Conservation (phyloP, 2,888 invertebrate species). For the Imbricaverruca yamaguchii region DNA sequence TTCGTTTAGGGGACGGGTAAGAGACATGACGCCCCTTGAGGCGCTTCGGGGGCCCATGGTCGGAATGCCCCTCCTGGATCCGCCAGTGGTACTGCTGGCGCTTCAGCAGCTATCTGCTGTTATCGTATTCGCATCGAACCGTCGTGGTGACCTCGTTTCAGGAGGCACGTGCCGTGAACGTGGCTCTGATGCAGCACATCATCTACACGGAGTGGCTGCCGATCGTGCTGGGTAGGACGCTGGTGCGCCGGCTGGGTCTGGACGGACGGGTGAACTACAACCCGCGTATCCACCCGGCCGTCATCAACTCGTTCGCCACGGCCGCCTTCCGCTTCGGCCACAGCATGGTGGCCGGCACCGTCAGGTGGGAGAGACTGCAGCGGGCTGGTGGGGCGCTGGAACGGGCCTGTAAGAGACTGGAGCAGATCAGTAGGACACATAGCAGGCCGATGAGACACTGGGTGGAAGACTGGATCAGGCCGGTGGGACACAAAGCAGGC, state of each 20-base stretch:
- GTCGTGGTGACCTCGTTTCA: conserved; percentile 37
- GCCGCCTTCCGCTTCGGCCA: conserved; percentile 32
- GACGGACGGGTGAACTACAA: conserved; percentile 30
- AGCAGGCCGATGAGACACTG: not conserved
- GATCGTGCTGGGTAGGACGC: conserved; percentile 51
- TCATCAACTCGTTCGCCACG: conserved; percentile 29
- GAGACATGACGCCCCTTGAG: too few relatives aligned
- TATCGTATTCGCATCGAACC: too few relatives aligned
- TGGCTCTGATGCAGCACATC: conserved; percentile 55
- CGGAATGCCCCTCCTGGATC: too few relatives aligned
- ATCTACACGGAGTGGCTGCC: conserved; percentile 74
- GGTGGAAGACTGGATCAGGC: not conserved
- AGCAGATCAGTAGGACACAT: not conserved
- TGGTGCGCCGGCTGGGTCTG: conserved; percentile 34
- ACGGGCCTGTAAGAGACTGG: not conserved
- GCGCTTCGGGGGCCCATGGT: too few relatives aligned
- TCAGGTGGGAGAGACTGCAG: conserved; percentile 29
- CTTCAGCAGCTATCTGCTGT: too few relatives aligned
- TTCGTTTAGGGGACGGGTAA: too few relatives aligned
- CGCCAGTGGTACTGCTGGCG: too few relatives aligned
- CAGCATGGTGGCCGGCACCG: conserved; percentile 28
- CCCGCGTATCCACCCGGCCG: conserved; percentile 23
- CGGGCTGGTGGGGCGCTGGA: not conserved
- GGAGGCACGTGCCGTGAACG: conserved; percentile 46
- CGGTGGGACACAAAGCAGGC: not conserved